These are phyloP conservation scores for Dipodomys stephensi DNA, from an alignment of 2,113 vertebrate species.

Conservation along the genomic window DNA sequence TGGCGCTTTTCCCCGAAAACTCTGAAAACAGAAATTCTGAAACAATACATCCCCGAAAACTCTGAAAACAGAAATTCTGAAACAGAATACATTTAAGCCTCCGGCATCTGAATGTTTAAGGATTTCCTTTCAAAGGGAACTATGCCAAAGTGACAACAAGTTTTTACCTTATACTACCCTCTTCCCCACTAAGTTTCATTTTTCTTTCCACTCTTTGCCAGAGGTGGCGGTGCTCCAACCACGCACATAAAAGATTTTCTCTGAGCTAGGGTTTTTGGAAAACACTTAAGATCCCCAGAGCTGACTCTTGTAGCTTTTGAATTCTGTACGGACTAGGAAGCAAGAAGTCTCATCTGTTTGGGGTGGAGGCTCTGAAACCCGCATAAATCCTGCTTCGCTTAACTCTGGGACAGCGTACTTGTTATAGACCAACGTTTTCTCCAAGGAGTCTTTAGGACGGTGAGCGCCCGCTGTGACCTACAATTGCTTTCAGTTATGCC, in stretches of 20 bases:
- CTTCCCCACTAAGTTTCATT: not conserved
- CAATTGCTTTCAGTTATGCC: rapidly evolving
- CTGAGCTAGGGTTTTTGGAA: not conserved
- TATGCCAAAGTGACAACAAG: rapidly evolving
- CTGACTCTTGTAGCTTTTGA: not conserved
- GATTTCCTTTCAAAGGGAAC: not conserved
- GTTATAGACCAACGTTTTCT: not conserved
- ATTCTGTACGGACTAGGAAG: not conserved
- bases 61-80: not conserved
- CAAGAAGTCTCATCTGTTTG: rapidly evolving
- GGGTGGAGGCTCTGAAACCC: no score
- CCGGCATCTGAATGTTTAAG: not conserved
- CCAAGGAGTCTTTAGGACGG: not conserved
- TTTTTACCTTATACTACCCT: not conserved
- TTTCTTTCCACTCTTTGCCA: not conserved
- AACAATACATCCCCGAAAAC: not conserved
- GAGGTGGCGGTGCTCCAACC: no score
- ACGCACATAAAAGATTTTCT: not conserved
- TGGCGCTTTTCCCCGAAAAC: not conserved
- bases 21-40: no score
- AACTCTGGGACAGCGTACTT: not conserved
- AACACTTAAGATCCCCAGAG: not conserved
- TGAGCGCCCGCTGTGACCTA: rapidly evolving
- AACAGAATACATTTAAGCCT: not conserved
- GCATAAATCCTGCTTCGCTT: rapidly evolving